Evolutionary conservation across 1,140 invertebrate species (phyloP), one percentile per base, ranked within the genome.

Genomic region (Oryctes rhinoceros): DNA sequence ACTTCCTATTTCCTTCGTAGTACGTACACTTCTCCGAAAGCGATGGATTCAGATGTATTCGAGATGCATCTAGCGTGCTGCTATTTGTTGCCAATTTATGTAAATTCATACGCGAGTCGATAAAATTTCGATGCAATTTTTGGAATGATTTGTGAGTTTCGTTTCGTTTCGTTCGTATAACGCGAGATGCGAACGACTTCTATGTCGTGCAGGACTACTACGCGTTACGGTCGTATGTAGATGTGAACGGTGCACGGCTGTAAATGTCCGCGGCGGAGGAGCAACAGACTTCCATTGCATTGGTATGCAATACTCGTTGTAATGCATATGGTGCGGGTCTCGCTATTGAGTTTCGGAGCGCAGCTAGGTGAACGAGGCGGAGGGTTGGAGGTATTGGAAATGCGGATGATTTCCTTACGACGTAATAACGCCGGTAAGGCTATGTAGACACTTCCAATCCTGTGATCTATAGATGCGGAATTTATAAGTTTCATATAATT

Each of bases 91-190:
- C 53, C 53, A 59, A 59, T 59, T 59, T 59, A 59, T 59, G 53
- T 59, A 59, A 59, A 59, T 59, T 59, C 15, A 59, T n/a, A 59
- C 53, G 53, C 18, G 53, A n/a, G 18, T 18, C 53, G 15, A 59
- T 59, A 59, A 59, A 59, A 59, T 59, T 59, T 59, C 53, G 53
- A 59, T 59, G 53, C 53, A 59, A 59, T 59, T 59, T 59, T 59
- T 59, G 15, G 53, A 59, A 59, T 18, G 53, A 59, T 59, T 59
- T 59, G 53, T 59, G 53, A 59, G 53, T 59, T 59, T 18, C 53
- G 53, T 59, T 44, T 10, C 5, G 9, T 44, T 44, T 4, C 53
- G 48, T n/a, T n/a, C n/a, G 48, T 59, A 59, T 59, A 59, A 59
- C 53, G 15, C 15, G 5, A 59, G 53, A 59, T 59, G 53, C 15